phyloP scores from a whole-genome alignment of 2,888 invertebrate species.

The Lasioglossum vierecki region DNA sequence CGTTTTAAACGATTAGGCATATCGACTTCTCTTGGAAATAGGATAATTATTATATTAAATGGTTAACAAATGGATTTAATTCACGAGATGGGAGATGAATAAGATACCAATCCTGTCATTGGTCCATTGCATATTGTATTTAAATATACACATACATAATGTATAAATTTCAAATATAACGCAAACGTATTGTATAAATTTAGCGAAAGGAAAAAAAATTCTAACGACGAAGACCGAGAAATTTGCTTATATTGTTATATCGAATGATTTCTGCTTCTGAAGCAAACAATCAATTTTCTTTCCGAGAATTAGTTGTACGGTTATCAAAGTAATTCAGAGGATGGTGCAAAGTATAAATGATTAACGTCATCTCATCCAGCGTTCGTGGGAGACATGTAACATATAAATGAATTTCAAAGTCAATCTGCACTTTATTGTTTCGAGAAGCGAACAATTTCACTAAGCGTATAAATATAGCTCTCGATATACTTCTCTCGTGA shows the following conservation, averaged over 20 bases:
- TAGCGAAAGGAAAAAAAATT: conserved; percentile 62
- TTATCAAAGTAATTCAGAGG: conserved; percentile 47
- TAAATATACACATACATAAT: conserved; percentile 67
- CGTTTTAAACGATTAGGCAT: conserved; percentile 61
- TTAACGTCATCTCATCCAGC: conserved; percentile 37
- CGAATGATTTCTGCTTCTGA: conserved; percentile 53
- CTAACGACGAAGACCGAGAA: conserved; percentile 50
- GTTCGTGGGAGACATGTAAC: conserved; percentile 49
- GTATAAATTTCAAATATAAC: conserved; percentile 72
- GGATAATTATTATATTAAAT: conserved; percentile 65
- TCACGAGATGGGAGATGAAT: conserved; percentile 62
- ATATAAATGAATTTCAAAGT: conserved; percentile 59
- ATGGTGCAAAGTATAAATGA: conserved; percentile 51
- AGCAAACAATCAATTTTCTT: conserved; percentile 40
- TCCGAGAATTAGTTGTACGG: conserved; percentile 56
- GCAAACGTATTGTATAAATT: conserved; percentile 72
- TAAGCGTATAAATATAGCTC: conserved; percentile 41
- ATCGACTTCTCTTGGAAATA: conserved; percentile 67
- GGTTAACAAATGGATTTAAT: conserved; percentile 65
- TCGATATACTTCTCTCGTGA: conserved; percentile 50
- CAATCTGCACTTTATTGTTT: conserved; percentile 58
- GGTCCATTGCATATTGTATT: conserved; percentile 72
- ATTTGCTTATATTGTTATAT: conserved; percentile 62
- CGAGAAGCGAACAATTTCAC: conserved; percentile 31
- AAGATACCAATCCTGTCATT: conserved; percentile 68